A percentile compares a stretch with the other conserved stretches of the same genome.
phyloP scores from a whole-genome alignment of 2,888 invertebrate genomes.

The Agriopis leucophaearia region DNA sequence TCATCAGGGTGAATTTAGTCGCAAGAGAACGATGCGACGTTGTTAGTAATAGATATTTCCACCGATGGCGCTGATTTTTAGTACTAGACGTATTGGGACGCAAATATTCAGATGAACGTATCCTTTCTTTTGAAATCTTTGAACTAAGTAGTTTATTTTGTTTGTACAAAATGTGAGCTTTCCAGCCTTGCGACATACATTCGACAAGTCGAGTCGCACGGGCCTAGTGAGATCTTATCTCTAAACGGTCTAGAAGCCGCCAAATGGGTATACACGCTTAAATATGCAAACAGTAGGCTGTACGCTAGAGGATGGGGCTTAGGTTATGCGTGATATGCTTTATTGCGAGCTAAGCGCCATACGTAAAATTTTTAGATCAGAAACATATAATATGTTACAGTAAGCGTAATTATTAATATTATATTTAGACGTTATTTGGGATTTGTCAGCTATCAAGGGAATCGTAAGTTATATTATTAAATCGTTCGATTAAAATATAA shows the following conservation, averaged over 20 bases:
- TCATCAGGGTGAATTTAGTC: no score
- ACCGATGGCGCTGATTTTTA: no score
- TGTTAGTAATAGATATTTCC: no score
- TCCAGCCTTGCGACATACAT: no score
- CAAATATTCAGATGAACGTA: no score
- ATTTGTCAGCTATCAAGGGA: background rate
- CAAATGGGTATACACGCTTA: constrained; percentile 24
- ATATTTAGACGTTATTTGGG: background rate
- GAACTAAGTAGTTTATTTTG: no score
- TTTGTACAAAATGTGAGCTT: no score
- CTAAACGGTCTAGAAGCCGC: constrained; percentile 24
- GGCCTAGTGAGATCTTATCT: background rate
- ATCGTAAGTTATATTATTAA: background rate
- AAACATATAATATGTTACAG: background rate
- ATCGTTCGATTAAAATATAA: background rate
- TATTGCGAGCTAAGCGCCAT: background rate
- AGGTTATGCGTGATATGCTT: constrained; percentile 11
- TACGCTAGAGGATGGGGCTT: constrained; percentile 14
- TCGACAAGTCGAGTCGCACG: background rate
- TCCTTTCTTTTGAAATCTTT: no score
- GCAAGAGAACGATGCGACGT: no score
- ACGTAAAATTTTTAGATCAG: background rate
- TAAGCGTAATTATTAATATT: background rate
- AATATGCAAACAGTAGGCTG: constrained; percentile 30
- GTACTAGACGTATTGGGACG: no score